phyloP scores from a whole-genome alignment of 30 jellyfish, hydroid and myxozoan species.

The Morbakka virulenta region DNA sequence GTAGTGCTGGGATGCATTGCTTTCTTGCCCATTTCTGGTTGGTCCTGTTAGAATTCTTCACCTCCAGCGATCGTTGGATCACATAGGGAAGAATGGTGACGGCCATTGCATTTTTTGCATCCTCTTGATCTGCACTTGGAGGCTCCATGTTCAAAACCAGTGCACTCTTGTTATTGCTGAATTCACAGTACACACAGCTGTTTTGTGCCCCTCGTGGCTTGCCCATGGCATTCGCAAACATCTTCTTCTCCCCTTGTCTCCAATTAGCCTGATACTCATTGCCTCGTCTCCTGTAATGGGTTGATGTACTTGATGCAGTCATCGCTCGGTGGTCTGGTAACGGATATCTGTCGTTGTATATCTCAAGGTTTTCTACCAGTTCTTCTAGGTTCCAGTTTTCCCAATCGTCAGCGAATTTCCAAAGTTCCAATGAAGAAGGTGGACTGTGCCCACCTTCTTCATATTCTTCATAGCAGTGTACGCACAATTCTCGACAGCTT shows the following conservation, averaged over 20 bases:
- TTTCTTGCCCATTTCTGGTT: slow-evolving; percentile 9
- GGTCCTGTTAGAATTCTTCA: not conserved
- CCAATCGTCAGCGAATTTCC: too few species aligned
- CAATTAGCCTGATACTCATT: slow-evolving; percentile 28
- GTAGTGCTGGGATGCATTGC: slow-evolving; percentile 13
- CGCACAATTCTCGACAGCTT: slow-evolving; percentile 41
- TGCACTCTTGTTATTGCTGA: slow-evolving; percentile 26
- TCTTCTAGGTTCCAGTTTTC: slow-evolving; percentile 58
- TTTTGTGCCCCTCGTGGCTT: slow-evolving; percentile 11
- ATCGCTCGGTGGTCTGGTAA: slow-evolving; percentile 26
- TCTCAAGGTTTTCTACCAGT: slow-evolving; percentile 51
- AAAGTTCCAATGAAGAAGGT: too few species aligned
- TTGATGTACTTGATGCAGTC: slow-evolving; percentile 11
- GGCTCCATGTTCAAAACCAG: slow-evolving; percentile 22
- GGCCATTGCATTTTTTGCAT: slow-evolving; percentile 11
- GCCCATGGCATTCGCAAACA: slow-evolving; percentile 37
- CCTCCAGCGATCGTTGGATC: slow-evolving; percentile 1
- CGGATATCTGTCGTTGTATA: slow-evolving; percentile 62
- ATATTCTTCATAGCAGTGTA: slow-evolving; percentile 36
- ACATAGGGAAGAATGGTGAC: slow-evolving; percentile 24
- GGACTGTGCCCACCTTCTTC: too few species aligned
- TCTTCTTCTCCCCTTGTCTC: slow-evolving; percentile 53
- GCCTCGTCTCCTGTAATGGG: slow-evolving; percentile 21
- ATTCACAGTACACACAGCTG: slow-evolving; percentile 45
- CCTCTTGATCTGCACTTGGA: slow-evolving; percentile 32